Evolutionary conservation across 2,888 invertebrate species (phyloP).

Genomic region (Chrysolina haemoptera): DNA sequence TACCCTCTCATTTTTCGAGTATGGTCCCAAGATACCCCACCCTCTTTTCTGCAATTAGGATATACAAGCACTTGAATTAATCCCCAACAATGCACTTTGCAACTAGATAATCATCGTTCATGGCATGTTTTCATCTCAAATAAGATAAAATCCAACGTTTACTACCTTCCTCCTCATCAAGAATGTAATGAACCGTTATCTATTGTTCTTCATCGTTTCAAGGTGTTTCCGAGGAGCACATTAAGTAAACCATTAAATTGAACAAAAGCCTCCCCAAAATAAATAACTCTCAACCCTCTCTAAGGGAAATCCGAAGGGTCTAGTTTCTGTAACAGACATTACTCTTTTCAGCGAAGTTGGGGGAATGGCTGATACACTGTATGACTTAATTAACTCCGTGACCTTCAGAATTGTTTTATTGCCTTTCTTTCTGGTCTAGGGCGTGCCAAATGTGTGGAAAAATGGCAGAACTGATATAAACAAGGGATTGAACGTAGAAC

Average conservation of each 20-base stretch:
- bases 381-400: constrained; percentile 13
- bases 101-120: constrained; percentile 2
- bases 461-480: too few relatives aligned
- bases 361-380: constrained; percentile 7
- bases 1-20: background rate
- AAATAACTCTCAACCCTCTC: constrained; percentile 21
- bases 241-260: constrained; percentile 28
- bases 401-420: background rate
- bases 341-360: constrained; percentile 7
- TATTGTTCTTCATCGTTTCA: constrained; percentile 36
- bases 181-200: constrained; percentile 27
- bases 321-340: constrained; percentile 15
- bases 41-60: background rate
- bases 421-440: background rate
- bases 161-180: constrained; percentile 33
- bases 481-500: too few relatives aligned
- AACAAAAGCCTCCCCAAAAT: constrained; percentile 26
- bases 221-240: constrained; percentile 25
- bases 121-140: constrained; percentile 2
- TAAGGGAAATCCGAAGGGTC: constrained; percentile 9
- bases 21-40: background rate
- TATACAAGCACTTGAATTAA: constrained; percentile 15
- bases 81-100: background rate
- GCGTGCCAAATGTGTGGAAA: background rate
- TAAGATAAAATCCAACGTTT: constrained; percentile 16